Conservation (phyloP, 2,113 vertebrate genomes). For the Centropus unirufus region DNA sequence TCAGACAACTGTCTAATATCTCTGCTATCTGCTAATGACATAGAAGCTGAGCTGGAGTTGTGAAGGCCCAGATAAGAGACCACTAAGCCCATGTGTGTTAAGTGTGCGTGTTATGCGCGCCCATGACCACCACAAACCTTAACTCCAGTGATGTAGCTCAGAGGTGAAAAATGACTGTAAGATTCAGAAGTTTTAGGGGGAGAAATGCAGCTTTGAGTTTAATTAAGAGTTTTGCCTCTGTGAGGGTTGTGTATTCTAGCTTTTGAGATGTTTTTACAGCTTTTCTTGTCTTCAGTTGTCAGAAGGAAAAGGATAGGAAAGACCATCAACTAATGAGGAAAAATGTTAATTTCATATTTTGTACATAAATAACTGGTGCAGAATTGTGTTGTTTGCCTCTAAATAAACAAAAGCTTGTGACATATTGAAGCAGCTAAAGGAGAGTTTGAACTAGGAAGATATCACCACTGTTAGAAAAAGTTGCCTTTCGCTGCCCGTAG, state of each 20-base stretch:
- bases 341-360: constrained; percentile 22
- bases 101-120: background rate
- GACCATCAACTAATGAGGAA: background rate
- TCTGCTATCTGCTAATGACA: background rate
- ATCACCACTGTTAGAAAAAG: background rate
- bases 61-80: background rate
- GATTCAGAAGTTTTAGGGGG: background rate
- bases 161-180: background rate
- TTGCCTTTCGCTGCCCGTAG: background rate
- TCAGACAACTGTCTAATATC: background rate
- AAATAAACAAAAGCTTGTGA: background rate
- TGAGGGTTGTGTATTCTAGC: background rate
- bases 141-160: background rate
- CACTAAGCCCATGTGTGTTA: background rate
- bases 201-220: background rate
- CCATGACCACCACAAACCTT: background rate
- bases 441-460: background rate
- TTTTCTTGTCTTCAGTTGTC: background rate
- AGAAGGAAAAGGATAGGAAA: background rate
- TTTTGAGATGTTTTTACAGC: background rate
- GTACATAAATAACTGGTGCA: background rate
- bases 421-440: background rate
- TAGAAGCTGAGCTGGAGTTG: background rate
- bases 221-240: background rate
- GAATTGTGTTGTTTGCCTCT: background rate